Base-by-base conservation (phyloP, 2,113 vertebrate genomes). In the Lethenteron camtschaticum region DNA sequence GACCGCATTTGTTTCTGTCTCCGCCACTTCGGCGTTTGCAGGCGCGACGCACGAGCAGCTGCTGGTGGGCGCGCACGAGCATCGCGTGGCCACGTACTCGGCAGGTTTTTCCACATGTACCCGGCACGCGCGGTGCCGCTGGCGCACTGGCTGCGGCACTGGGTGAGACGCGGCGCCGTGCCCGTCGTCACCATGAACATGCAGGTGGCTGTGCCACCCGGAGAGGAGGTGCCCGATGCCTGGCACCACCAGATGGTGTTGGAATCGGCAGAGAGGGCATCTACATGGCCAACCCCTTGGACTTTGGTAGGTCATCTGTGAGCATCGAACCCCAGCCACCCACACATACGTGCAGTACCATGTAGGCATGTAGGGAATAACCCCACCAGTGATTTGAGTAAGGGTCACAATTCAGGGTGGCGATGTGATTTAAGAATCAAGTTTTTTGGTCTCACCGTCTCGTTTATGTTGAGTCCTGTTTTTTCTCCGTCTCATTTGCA, bases 171-270 rank as follows among this genome's bases (percentile, higher is more conserved):
- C 1, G 79, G 80, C 0, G 79, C 78, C 1, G 76, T 84, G 12
- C 82, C 82, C 9, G 77, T 84, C 12, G 82, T 81, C 6, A 85
- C 83, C 73, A 83, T 85, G 82, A 85, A 85, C 80, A 81, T 83
- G 83, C 83, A 85, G 77, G 57, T 70, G 71, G 79, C 73, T 0
- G 80, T 81, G 4, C 75, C 81, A 0, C 57, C 78, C 12, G 82
- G 79, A 20, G 79, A 83, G 72, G 81, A 84, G 72, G 75, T 83
- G 4, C 83, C 82, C 0, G 83, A 85, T 68, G 82, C 83, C 71
- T 85, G 83, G 82, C 83, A 84, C 75, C 83, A 84, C 59, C 83
- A 85, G 75, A 80, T 85, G 57, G 76, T 85, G 60, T 85, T 85
- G 81, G 83, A 2, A 81, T 80, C 1, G 71, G 71, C 2, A 72